Evolutionary conservation across 1,140 invertebrate genomes (phyloP).

Genomic region (Portunus trituberculatus): DNA sequence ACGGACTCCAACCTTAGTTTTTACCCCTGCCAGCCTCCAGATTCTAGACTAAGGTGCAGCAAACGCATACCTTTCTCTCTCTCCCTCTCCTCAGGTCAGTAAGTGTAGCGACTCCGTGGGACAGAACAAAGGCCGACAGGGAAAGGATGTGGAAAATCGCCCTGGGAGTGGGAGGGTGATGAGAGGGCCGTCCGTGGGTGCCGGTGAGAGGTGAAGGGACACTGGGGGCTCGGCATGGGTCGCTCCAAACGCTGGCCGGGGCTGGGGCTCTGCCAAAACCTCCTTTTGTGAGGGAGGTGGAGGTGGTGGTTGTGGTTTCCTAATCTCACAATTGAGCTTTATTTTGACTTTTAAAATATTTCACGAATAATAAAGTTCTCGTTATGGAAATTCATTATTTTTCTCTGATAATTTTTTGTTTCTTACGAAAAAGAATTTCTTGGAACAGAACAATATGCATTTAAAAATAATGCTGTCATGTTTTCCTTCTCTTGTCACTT

Average conservation of each 20-base stretch:
- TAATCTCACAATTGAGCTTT: background rate
- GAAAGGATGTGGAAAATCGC: background rate
- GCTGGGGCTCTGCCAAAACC: constrained; percentile 8
- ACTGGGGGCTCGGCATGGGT: background rate
- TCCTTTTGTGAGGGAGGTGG: background rate
- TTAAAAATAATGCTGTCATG: too few relatives aligned
- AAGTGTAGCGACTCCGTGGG: too few relatives aligned
- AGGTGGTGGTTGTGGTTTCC: background rate
- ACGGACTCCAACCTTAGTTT: background rate
- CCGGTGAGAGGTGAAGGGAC: background rate
- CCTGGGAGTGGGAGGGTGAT: background rate
- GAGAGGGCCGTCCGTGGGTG: background rate
- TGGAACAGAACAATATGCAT: too few relatives aligned
- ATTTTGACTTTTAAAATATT: constrained; percentile 7
- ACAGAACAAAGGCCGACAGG: too few relatives aligned
- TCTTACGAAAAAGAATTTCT: too few relatives aligned
- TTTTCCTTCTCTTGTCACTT: too few relatives aligned
- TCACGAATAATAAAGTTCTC: background rate
- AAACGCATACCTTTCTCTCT: too few relatives aligned
- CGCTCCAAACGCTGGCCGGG: background rate
- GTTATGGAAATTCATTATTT: too few relatives aligned
- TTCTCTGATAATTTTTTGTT: too few relatives aligned
- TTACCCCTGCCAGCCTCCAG: too few relatives aligned
- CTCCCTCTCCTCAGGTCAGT: too few relatives aligned
- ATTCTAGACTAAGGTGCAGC: too few relatives aligned